Base-by-base conservation (phyloP, 2,888 invertebrate species). In the Polyommatus icarus region DNA sequence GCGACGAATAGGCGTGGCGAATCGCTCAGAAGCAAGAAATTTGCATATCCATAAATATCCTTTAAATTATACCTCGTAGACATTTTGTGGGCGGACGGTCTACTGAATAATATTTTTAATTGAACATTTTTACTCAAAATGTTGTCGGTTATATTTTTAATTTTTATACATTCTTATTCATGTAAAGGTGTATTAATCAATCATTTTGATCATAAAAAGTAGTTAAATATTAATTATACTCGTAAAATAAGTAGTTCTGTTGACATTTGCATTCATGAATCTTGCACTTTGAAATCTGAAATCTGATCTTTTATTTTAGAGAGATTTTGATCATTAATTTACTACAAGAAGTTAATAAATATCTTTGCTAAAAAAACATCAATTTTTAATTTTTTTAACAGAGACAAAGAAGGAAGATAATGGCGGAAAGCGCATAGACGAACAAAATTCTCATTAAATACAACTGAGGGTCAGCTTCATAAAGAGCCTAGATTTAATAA, bases 11-110 rank as follows among this genome's bases (percentile, higher is more conserved):
- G 75, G 75, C 75, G 75, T 75, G 54, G 75, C 54, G 18, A 46
- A 75, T 75, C 50, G 75, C 75, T 46, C 46, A 75, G 72, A 50
- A 75, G 75, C 54, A 40, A 50, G 50, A 50, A 40, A 75, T 75
- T 75, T 75, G 29, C 75, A 75, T 75, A 50, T 12, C 20, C 46
- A 67, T 67, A 67, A 73, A 73, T 73, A 73, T 73, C 46, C 15
- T 46, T 46, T 73, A 40, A 40, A 40, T 73, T 73, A 73, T 46
- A 73, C 20, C 46, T 40, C 1, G 20, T 46, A 73, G 46, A 46
- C 40, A 2, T 73, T 46, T 73, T 73, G 46, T 40, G 72, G 20
- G 40, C 46, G 40, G 40, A 46, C 20, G 20, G 73, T 73, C n/a
- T 1, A 46, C 12, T 73, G 20, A 73, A 72, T 40, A 72, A 40